These are phyloP conservation scores for Varanus salvator DNA, from an alignment of 2,113 vertebrate species.

Conservation along the genomic window DNA sequence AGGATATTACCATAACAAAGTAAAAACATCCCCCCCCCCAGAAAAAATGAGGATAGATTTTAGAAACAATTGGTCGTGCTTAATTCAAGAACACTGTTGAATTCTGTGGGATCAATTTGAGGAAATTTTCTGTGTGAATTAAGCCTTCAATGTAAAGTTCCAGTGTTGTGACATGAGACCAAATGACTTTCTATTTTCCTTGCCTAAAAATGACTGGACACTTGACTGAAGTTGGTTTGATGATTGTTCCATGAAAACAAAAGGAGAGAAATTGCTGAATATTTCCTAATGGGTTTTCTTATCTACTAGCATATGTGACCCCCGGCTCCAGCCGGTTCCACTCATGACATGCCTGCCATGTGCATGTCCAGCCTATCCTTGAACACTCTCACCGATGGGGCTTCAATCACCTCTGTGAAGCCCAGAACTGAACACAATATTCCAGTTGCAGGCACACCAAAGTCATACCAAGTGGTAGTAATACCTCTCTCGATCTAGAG, in stretches of 20 bases:
- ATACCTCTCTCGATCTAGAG: too few species aligned
- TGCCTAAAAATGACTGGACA: neutral
- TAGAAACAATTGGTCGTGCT: neutral
- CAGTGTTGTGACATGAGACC: neutral
- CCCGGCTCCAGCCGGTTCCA: too few species aligned
- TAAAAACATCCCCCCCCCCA: neutral
- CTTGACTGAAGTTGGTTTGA: neutral
- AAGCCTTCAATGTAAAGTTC: neutral
- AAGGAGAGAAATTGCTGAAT: neutral
- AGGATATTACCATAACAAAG: neutral
- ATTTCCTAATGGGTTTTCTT: neutral
- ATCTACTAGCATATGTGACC: neutral
- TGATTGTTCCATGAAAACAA: neutral
- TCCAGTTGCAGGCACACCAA: too few species aligned
- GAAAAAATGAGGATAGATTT: neutral
- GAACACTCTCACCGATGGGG: too few species aligned
- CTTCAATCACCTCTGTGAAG: too few species aligned
- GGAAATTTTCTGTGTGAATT: neutral
- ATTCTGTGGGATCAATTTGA: neutral
- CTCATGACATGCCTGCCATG: too few species aligned
- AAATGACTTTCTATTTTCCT: neutral
- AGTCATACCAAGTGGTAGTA: too few species aligned
- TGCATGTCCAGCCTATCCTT: too few species aligned
- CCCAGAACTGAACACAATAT: too few species aligned
- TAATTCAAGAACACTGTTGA: neutral